phyloP scores from a whole-genome alignment of 2,888 invertebrate genomes.

The Melipona bicolor region DNA sequence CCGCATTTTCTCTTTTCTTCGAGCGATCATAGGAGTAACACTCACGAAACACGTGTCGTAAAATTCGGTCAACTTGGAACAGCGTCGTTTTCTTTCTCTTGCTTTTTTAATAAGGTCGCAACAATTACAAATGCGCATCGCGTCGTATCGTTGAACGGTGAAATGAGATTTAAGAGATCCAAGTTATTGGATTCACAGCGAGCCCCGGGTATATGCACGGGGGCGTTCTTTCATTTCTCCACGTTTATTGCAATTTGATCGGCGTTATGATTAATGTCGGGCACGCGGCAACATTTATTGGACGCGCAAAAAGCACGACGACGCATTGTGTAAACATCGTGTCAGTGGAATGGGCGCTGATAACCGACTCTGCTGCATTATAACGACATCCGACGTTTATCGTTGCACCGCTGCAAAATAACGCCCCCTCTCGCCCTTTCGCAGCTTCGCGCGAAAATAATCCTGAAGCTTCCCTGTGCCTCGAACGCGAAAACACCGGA shows the following conservation, averaged over 20 bases:
- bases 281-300: conserved; percentile 28
- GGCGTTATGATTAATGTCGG: conserved; percentile 22
- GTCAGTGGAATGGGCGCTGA: conserved; percentile 7
- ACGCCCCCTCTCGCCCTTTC: background rate
- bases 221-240: conserved; percentile 1
- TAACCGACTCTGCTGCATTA: conserved; percentile 33
- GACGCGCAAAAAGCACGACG: conserved; percentile 14
- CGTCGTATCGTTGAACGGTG: background rate
- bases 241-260: conserved; percentile 15
- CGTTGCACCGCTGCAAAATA: conserved; percentile 3
- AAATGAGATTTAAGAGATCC: background rate
- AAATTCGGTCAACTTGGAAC: background rate
- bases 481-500: background rate
- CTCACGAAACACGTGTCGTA: background rate
- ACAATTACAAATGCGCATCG: background rate
- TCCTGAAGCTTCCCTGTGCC: background rate
- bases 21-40: background rate
- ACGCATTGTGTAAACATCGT: conserved; percentile 27
- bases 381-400: conserved; percentile 39
- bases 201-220: background rate
- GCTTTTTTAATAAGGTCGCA: background rate
- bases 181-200: background rate
- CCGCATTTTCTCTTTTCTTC: too few relatives aligned
- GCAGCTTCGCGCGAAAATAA: background rate
- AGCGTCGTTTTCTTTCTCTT: background rate